Percentiles rank a stretch among this genome's conserved stretches.
Evolutionary conservation across 2,797 vertebrate species (phyloP).

Genomic region (Diceros bicornis): DNA sequence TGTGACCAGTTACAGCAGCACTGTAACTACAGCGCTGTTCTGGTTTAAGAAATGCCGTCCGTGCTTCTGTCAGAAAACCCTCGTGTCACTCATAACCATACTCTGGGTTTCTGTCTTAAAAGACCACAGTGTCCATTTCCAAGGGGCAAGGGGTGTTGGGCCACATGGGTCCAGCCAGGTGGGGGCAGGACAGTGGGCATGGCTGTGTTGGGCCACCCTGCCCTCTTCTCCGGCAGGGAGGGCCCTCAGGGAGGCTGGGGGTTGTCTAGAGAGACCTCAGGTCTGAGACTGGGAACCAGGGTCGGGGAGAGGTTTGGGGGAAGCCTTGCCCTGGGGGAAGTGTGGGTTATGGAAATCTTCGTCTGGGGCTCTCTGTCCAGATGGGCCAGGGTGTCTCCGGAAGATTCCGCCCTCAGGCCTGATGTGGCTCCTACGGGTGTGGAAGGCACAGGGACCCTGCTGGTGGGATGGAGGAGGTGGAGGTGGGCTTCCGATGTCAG

Average conservation of each 20-base stretch:
- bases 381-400: not conserved
- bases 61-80: not conserved
- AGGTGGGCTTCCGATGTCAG: not conserved
- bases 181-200: fast-evolving
- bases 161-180: not conserved
- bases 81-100: not conserved
- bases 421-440: no score
- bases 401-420: not conserved
- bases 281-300: not conserved
- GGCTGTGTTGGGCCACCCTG: not conserved
- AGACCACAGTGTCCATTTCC: not conserved
- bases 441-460: not conserved
- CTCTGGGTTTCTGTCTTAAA: no score
- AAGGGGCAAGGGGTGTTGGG: not conserved
- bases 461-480: not conserved
- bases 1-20: fast-evolving
- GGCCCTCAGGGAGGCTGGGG: no score
- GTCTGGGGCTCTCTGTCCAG: no score
- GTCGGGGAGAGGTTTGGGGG: no score
- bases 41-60: not conserved
- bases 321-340: not conserved
- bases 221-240: not conserved
- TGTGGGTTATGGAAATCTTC: not conserved
- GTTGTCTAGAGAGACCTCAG: not conserved
- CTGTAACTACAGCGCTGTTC: not conserved